Percentiles rank a stretch among this genome's conserved stretches.
These are phyloP conservation scores for Ommatoiulus sabulosus DNA, from an alignment of 2,888 invertebrate genomes.

Conservation along the genomic window DNA sequence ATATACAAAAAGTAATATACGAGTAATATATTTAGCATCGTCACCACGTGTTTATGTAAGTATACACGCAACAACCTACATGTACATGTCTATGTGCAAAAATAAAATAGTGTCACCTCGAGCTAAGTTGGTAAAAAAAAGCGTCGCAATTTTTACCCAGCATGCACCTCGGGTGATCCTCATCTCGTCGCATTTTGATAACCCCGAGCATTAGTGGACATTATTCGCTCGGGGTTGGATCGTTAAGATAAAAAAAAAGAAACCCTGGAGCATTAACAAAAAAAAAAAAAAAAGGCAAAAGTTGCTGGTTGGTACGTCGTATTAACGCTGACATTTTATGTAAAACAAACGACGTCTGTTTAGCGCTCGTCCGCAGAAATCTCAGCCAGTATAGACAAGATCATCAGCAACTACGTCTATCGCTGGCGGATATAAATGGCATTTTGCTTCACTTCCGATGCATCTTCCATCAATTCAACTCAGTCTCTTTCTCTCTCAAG, in stretches of 20 bases:
- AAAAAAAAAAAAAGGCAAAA: no score
- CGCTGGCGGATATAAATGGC: background rate
- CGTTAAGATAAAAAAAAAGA: background rate
- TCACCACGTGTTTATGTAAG: no score
- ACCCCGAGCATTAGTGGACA: background rate
- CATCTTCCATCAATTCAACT: conserved; percentile 25
- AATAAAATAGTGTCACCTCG: background rate
- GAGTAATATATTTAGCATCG: no score
- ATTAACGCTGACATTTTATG: background rate
- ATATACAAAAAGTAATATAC: no score
- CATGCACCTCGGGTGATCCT: background rate
- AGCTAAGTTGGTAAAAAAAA: background rate
- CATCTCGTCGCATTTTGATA: background rate
- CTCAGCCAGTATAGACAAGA: background rate
- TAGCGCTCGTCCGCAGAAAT: background rate
- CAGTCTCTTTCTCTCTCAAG: background rate
- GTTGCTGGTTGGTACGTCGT: background rate
- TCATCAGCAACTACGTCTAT: no score
- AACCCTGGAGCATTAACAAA: background rate
- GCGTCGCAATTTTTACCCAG: background rate
- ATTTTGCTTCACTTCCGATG: background rate
- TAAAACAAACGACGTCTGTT: conserved; percentile 9
- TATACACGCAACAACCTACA: no score
- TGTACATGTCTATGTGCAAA: background rate
- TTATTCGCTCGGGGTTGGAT: background rate